Evolutionary conservation across 2,113 vertebrate species (phyloP), one percentile per base, ranked within the genome.

Genomic region (Acanthochromis polyacanthus): DNA sequence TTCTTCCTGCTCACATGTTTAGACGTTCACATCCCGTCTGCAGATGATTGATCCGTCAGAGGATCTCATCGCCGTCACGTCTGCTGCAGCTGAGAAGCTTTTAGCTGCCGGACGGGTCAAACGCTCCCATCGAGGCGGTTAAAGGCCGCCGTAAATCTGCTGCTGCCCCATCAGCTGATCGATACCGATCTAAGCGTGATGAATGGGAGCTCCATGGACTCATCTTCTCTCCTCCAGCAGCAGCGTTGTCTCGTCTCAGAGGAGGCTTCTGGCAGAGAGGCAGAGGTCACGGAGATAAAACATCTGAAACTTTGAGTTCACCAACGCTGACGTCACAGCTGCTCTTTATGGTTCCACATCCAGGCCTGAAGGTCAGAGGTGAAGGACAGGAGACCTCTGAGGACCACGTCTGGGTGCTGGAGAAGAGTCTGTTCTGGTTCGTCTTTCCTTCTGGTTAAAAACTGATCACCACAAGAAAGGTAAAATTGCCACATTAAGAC

Each of bases 161-260:
- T 3, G 57, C 77, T 7, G 64, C 52, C 8, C 80, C 30, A 71
- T 66, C 76, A 65, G 63, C 77, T 82, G 88, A 93, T 93, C 92
- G 81, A 93, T 93, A 89, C 88, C 23, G 87, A 91, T 87, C 82
- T 91, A 67, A 90, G 90, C 79, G 85, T 92, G 92, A 93, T 88
- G 88, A 84, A 93, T 80, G 89, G 57, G 80, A 58, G 61, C 71
- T 51, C 16, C 3, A 72, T 81, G 70, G 81, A 84, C 77, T 89
- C 72, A 71, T 85, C 77, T 71, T 73, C 52, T 68, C 56, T 57
- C 60, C 46, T 60, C 11, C 55, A 11, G 38, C 50, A 11, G 38
- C 50, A 73, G 80, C 76, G 23, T 75, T 87, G 83, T 89, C 69
- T 86, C 61, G 65, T 30, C 55, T 71, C 52, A 2, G 69, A 58